phyloP scores from a whole-genome alignment of 2,888 invertebrate species.

The Phasia obesa region DNA sequence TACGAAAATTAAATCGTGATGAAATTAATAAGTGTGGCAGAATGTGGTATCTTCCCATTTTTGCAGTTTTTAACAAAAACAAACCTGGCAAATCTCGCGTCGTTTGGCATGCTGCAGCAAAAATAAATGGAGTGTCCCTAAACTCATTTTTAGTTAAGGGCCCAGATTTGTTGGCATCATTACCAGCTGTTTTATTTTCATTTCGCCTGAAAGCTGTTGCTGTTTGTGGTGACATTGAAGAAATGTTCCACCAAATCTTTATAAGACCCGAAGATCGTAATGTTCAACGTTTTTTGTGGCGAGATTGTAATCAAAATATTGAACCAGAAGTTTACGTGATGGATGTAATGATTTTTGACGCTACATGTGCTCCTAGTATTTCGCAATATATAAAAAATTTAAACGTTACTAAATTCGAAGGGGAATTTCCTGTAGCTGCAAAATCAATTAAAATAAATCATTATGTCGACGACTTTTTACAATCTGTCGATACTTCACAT shows the following conservation, averaged over 20 bases:
- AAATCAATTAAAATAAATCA: constrained; percentile 24
- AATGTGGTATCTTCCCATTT: constrained; percentile 32
- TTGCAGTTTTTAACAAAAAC: not conserved
- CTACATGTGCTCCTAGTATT: constrained; percentile 29
- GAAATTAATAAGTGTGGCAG: constrained; percentile 11
- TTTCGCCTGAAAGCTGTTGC: constrained; percentile 43
- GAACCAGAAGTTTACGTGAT: constrained; percentile 24
- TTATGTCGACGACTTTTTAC: constrained; percentile 39
- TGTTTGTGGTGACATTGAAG: constrained; percentile 38
- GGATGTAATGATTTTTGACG: constrained; percentile 31
- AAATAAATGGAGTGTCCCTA: constrained; percentile 17
- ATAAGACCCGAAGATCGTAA: constrained; percentile 7
- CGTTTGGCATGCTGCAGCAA: constrained; percentile 20
- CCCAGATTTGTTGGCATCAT: constrained; percentile 27
- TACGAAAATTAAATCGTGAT: constrained; percentile 3
- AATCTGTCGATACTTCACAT: constrained; percentile 24
- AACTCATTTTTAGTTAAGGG: constrained; percentile 51
- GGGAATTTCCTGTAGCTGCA: constrained; percentile 10
- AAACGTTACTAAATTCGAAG: constrained; percentile 24
- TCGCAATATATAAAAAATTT: constrained; percentile 19
- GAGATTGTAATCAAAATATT: constrained; percentile 7
- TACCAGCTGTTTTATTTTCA: constrained; percentile 43
- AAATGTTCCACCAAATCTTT: constrained; percentile 40
- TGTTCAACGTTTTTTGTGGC: constrained; percentile 40
- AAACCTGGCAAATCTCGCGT: not conserved